Conservation (phyloP, 1,140 invertebrate genomes). For the Neocloeon triangulifer region DNA sequence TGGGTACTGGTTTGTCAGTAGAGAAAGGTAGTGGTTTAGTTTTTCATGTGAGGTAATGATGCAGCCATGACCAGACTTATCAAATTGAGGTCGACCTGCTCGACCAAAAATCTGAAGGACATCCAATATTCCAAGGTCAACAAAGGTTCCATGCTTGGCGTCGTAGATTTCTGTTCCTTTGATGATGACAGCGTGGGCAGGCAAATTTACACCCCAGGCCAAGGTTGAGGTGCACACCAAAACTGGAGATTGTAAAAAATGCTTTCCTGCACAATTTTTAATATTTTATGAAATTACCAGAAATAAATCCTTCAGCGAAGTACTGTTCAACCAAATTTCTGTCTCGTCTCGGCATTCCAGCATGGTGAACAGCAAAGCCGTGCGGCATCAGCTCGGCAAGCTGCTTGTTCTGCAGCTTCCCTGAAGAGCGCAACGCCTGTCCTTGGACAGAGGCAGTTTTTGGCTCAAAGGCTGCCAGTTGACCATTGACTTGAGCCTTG, state of each 20-base stretch:
- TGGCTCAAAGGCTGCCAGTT: conserved; percentile 37
- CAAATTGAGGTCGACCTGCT: conserved; percentile 59
- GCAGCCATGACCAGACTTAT: conserved; percentile 88
- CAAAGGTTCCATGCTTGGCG: conserved; percentile 78
- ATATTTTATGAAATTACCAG: no score
- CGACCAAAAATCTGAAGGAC: conserved; percentile 98
- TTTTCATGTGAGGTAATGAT: conserved; percentile 91
- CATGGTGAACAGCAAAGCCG: conserved; percentile 92
- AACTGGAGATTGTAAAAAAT: conserved; percentile 23
- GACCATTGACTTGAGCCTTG: conserved; percentile 44
- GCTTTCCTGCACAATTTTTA: neutral
- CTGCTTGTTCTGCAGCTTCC: conserved; percentile 48
- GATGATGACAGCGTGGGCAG: conserved; percentile 93
- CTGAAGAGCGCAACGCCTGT: conserved; percentile 35
- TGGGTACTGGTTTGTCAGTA: conserved; percentile 90
- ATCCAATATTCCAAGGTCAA: conserved; percentile 91
- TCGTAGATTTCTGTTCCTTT: conserved; percentile 97
- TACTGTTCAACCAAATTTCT: conserved; percentile 27
- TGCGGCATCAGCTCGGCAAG: conserved; percentile 59
- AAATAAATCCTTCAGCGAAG: neutral
- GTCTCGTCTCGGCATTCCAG: conserved; percentile 75
- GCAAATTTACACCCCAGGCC: conserved; percentile 98
- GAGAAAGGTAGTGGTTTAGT: conserved; percentile 77
- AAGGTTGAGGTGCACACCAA: conserved; percentile 93
- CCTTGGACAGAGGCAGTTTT: conserved; percentile 27